A percentile compares a stretch with the other conserved stretches of the same genome.
Evolutionary conservation across 2,888 invertebrate genomes (phyloP).

Genomic region (Andrena marginata): DNA sequence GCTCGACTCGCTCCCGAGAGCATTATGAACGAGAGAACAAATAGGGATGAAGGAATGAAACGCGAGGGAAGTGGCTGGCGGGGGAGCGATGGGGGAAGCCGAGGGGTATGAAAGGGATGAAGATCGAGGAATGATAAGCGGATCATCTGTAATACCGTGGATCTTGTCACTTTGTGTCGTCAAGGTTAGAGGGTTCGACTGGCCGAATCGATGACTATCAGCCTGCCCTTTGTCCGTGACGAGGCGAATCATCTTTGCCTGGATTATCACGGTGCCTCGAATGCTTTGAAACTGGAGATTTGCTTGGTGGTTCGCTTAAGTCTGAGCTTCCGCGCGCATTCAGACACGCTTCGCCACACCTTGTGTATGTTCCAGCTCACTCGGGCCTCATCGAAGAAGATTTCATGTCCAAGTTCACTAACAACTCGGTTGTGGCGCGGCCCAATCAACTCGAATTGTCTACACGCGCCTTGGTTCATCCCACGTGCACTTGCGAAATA

Average conservation of each 20-base stretch:
- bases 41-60: slow-evolving; percentile 38
- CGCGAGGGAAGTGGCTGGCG: slow-evolving; percentile 29
- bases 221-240: neutral
- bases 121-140: slow-evolving; percentile 75
- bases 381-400: too few species aligned
- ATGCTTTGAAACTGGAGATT: neutral
- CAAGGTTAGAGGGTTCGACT: slow-evolving; percentile 18
- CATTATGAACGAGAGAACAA: slow-evolving; percentile 40
- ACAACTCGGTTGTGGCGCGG: too few species aligned
- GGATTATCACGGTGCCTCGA: neutral
- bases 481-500: too few species aligned
- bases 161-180: slow-evolving; percentile 68
- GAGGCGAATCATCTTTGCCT: neutral
- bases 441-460: too few species aligned
- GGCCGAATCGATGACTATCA: slow-evolving; percentile 15
- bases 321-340: neutral
- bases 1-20: slow-evolving; percentile 8
- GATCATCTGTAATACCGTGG: slow-evolving; percentile 78
- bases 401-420: too few species aligned
- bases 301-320: neutral
- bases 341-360: too few species aligned
- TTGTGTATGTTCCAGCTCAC: too few species aligned
- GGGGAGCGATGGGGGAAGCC: slow-evolving; percentile 15
- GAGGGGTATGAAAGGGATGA: slow-evolving; percentile 16
- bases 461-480: too few species aligned